Base-by-base conservation (phyloP, 2,113 vertebrate genomes). In the Oenanthe melanoleuca region DNA sequence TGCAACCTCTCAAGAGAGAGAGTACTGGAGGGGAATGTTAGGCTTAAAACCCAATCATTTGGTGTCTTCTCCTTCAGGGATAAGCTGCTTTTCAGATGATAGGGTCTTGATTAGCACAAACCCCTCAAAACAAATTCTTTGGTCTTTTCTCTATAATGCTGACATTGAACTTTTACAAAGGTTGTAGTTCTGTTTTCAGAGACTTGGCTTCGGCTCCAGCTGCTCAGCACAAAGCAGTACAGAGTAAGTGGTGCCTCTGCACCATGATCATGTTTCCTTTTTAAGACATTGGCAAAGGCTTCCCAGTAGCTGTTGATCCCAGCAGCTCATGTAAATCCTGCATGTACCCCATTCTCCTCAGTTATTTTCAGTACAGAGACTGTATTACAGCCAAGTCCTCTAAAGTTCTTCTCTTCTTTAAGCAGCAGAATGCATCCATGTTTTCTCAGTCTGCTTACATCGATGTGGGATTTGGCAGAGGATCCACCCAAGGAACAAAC, bases 221-320 rank as follows among this genome's bases (percentile, higher is more conserved):
- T 87, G 47, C 78, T 66, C n/a, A 63, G 23, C 72, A 91, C 52
- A 74, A 93, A 94, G 31, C 60, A 73, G 59, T 61, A 88, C 55
- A 83, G 37, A 45, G 37, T 74, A 42, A 88, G 37, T 40, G 15
- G 15, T 91, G 45, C 52, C 69, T 82, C 75, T 56, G 67, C 67
- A 80, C 72, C 28, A 33, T 34, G 81, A 19, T 6, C 22, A 8
- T 4, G 29, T 89, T 96, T 93, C 61, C 60, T 91, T 91, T 89
- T 70, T 70, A 78, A 93, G 80, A 70, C 28, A 20, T 15, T 84
- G 90, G 69, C 84, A 94, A 83, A 91, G 37, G 5, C n/a, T 91
- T 84, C 28, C 50, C 64, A 91, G 90, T 83, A 94, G 49, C 64
- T 84, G 69, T 80, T 94, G 69, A 87, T 87, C 73, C 56, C 80